Conservation (phyloP, 2,888 invertebrate species). For the Agriopis aurantiaria region DNA sequence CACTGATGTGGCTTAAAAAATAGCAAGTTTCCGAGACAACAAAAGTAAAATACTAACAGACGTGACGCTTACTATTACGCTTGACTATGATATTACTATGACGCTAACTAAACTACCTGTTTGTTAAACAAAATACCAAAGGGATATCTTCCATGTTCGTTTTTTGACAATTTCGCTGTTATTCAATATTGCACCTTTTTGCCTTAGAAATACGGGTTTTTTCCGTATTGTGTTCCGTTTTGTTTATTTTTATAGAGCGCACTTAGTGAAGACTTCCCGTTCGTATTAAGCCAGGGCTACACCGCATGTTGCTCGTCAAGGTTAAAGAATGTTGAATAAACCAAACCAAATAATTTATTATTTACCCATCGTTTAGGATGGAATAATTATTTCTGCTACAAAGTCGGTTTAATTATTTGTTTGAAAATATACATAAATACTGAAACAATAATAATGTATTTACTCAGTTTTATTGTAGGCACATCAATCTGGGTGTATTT, state of each 20-base stretch:
- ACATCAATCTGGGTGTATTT: too few species aligned
- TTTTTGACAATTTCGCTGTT: not conserved
- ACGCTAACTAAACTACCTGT: not conserved
- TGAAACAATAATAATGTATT: too few species aligned
- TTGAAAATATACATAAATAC: too few species aligned
- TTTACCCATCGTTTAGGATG: too few species aligned
- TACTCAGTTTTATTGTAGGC: too few species aligned
- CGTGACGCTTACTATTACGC: not conserved
- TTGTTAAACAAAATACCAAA: not conserved
- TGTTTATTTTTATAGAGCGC: constrained; percentile 16
- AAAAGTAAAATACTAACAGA: not conserved
- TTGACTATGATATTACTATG: too few species aligned
- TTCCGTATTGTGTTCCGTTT: not conserved
- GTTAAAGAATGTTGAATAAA: too few species aligned
- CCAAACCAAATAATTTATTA: too few species aligned
- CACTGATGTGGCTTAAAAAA: not conserved
- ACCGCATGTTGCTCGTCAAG: not conserved
- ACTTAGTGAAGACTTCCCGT: constrained; percentile 11
- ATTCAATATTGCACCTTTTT: not conserved
- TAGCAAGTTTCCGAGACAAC: not conserved
- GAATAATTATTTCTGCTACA: too few species aligned
- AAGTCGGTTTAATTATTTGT: too few species aligned
- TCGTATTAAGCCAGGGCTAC: constrained; percentile 1
- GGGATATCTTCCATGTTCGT: not conserved
- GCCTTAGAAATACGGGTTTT: not conserved